Conservation (phyloP, 2,113 vertebrate species). For the Sula dactylatra region DNA sequence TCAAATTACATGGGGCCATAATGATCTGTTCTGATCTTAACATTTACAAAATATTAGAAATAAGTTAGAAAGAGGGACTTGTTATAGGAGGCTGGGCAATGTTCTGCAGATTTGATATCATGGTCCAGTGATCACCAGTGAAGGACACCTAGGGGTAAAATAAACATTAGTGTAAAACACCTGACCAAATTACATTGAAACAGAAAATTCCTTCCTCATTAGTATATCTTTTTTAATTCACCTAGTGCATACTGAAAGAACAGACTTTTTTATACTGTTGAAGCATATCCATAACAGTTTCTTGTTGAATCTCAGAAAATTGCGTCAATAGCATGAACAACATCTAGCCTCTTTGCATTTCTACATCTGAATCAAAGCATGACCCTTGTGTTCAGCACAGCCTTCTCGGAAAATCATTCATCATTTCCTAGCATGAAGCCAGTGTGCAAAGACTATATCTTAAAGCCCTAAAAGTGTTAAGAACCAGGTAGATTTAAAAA, state of each 20-base stretch:
- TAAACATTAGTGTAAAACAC: background rate
- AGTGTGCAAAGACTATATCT: background rate
- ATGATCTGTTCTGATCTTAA: background rate
- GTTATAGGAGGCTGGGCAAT: background rate
- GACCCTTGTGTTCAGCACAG: background rate
- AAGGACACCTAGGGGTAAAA: background rate
- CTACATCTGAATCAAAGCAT: background rate
- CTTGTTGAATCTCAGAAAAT: background rate
- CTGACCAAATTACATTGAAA: background rate
- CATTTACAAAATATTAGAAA: background rate
- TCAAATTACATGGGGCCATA: background rate
- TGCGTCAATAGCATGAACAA: fast-evolving
- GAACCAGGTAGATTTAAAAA: background rate
- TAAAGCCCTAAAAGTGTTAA: background rate
- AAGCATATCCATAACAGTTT: background rate
- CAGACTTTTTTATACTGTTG: background rate
- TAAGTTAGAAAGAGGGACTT: background rate
- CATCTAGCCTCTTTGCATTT: background rate
- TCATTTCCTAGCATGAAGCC: background rate
- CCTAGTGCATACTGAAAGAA: background rate
- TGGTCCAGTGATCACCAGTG: background rate
- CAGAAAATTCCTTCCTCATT: background rate
- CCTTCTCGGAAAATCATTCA: background rate
- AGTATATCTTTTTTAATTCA: background rate
- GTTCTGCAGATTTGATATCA: background rate